These are phyloP conservation scores for Sebastes wilsoni DNA, from an alignment of 2,797 vertebrate genomes.

Conservation along the genomic window DNA sequence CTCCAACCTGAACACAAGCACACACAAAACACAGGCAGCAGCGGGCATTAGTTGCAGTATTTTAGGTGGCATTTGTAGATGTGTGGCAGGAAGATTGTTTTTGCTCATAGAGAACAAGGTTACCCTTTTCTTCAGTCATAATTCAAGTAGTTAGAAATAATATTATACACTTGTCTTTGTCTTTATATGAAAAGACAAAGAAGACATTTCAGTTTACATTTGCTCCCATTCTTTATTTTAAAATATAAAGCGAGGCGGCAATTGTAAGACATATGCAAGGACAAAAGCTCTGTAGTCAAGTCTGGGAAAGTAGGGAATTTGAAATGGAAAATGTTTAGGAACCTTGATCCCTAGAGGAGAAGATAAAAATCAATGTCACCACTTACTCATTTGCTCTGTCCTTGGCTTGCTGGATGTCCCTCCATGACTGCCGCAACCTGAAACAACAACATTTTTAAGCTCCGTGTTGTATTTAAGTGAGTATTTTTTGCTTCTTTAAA, in stretches of 20 bases:
- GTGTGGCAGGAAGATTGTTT: neutral
- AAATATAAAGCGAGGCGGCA: no score
- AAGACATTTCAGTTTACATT: neutral
- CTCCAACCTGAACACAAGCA: constrained; percentile 66
- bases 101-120: neutral
- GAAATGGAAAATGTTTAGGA: no score
- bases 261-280: no score
- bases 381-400: constrained; percentile 74
- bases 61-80: neutral
- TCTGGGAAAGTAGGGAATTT: no score
- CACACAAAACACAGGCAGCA: neutral
- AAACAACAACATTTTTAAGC: constrained; percentile 1
- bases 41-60: neutral
- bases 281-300: no score
- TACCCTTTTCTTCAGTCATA: neutral
- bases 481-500: neutral
- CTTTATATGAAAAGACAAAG: neutral
- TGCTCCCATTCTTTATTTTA: no score
- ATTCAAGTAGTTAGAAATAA: neutral
- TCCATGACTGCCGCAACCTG: constrained; percentile 79
- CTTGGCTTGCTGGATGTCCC: constrained; percentile 67
- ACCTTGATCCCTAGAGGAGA: neutral
- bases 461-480: neutral
- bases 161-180: neutral
- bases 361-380: neutral